Evolutionary conservation across 1,140 invertebrate species (phyloP).

Genomic region (Acromyrmex charruanus): DNA sequence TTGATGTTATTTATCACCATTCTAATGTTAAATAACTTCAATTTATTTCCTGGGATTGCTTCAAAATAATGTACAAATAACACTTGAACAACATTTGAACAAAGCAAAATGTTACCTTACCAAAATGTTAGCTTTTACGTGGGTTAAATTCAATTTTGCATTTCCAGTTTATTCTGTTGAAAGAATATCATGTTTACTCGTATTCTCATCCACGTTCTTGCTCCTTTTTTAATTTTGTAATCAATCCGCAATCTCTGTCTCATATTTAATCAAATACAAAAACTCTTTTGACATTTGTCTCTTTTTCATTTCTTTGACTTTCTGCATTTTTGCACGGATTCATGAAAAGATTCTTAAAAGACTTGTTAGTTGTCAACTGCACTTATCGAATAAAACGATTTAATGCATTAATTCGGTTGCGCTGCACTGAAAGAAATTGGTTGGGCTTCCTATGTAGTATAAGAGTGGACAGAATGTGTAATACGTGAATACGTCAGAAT

Average conservation of each 20-base stretch:
- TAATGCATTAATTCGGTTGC: slow-evolving; percentile 5
- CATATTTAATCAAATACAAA: not conserved
- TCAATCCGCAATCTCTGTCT: not conserved
- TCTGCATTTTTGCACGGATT: not conserved
- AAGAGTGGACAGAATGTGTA: not conserved
- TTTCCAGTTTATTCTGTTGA: not conserved
- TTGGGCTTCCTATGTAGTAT: not conserved
- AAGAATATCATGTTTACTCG: not conserved
- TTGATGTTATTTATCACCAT: no score
- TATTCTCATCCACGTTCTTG: not conserved
- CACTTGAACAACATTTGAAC: not conserved
- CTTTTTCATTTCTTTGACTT: not conserved
- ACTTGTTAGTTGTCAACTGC: not conserved
- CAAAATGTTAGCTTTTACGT: not conserved
- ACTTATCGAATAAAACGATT: not conserved
- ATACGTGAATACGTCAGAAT: not conserved
- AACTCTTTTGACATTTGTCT: not conserved
- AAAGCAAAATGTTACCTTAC: not conserved
- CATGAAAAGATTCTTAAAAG: not conserved
- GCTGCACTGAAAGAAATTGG: not conserved
- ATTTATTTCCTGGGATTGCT: not conserved
- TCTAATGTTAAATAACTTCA: no score
- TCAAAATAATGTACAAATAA: not conserved
- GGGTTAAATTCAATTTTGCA: not conserved
- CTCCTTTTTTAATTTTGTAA: not conserved